A percentile compares a stretch with the other conserved stretches of the same genome.
Evolutionary conservation across 2,113 vertebrate species (phyloP).

Genomic region (Takifugu flavidus): DNA sequence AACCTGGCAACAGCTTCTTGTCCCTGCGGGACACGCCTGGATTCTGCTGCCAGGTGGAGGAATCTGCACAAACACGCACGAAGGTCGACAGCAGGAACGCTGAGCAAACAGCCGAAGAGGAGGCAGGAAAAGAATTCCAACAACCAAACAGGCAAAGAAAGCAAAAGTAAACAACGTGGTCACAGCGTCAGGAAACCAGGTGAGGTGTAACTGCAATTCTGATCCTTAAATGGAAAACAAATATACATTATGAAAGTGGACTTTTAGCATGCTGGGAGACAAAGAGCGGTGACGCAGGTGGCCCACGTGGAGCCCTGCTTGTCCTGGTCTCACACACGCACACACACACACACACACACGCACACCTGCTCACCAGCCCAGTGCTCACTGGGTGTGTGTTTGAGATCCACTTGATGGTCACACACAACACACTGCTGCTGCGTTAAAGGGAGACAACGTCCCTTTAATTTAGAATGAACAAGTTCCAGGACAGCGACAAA

Average conservation of each 20-base stretch:
- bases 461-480: too few species aligned
- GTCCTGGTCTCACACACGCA: conserved; percentile 48
- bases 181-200: background rate
- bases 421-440: conserved; percentile 17
- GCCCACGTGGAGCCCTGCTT: conserved; percentile 24
- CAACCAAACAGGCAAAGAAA: conserved; percentile 22
- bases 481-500: too few species aligned
- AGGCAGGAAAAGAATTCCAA: conserved; percentile 16
- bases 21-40: background rate
- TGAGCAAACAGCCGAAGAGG: conserved; percentile 3
- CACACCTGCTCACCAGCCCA: conserved; percentile 35
- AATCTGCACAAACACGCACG: conserved; percentile 8
- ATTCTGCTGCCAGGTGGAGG: conserved; percentile 19
- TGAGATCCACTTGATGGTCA: conserved; percentile 42
- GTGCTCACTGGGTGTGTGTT: conserved; percentile 49
- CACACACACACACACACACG: conserved; percentile 36
- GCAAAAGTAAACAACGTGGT: conserved; percentile 11
- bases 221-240: conserved; percentile 71
- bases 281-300: conserved; percentile 46
- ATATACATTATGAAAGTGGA: conserved; percentile 56
- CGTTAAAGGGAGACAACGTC: background rate
- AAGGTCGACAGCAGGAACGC: conserved; percentile 9
- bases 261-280: conserved; percentile 50
- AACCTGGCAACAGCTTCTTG: too few species aligned
- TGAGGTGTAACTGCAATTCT: conserved; percentile 55